A percentile compares a stretch with the other conserved stretches of the same genome.
phyloP scores from a whole-genome alignment of 92 coral and sea anemone genomes.

The Parazoanthus swiftii region DNA sequence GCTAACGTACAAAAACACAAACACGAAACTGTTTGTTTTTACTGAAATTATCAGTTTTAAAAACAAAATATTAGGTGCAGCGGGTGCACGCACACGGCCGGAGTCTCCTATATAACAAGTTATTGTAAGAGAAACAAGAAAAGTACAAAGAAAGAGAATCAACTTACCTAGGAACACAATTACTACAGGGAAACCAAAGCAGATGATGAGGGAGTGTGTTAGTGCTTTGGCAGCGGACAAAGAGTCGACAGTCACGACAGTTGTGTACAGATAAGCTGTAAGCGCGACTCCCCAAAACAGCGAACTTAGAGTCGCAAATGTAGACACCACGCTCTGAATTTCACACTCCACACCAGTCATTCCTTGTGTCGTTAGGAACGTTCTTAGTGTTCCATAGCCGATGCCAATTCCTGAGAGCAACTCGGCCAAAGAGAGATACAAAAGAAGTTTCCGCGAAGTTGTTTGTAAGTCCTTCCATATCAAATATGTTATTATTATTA shows the following conservation, averaged over 20 bases:
- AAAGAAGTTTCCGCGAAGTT: constrained; percentile 14
- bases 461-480: constrained; percentile 24
- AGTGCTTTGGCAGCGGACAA: constrained; percentile 18
- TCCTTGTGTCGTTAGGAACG: not conserved
- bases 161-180: constrained; percentile 19
- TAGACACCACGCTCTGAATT: constrained; percentile 9
- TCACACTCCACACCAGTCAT: constrained; percentile 5
- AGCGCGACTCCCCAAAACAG: constrained; percentile 24
- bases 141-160: constrained; percentile 5
- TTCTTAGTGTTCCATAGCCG: constrained; percentile 22
- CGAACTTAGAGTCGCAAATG: constrained; percentile 22
- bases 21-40: not conserved
- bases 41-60: not conserved
- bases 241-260: constrained; percentile 18
- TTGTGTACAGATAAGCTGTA: not conserved
- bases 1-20: not conserved
- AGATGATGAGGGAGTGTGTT: constrained; percentile 1
- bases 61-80: not conserved
- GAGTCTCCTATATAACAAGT: not conserved
- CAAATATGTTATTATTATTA: constrained; percentile 9
- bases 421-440: constrained; percentile 19
- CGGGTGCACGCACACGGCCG: not conserved
- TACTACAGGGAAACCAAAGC: constrained; percentile 19
- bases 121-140: not conserved
- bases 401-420: constrained; percentile 17